phyloP scores from a whole-genome alignment of 2,888 invertebrate species.

The Argyresthia goedartella region DNA sequence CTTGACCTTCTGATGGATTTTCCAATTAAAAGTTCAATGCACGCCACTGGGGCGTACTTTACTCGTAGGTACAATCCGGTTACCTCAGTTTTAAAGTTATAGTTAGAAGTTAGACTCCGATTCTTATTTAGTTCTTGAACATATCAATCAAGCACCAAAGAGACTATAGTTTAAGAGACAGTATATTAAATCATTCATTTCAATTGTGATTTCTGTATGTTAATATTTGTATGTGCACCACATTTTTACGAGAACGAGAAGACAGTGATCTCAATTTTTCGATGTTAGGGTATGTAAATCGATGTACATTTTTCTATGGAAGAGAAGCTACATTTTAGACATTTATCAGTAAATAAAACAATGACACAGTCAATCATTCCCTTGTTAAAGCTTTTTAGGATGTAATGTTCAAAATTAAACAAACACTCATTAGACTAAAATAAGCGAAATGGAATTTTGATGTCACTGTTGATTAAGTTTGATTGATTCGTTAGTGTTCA shows the following conservation, averaged over 20 bases:
- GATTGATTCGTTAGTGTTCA: conserved; percentile 26
- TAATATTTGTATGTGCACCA: conserved; percentile 33
- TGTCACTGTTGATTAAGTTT: conserved; percentile 38
- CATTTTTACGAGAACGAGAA: conserved; percentile 25
- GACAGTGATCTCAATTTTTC: conserved; percentile 35
- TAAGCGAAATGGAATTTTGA: conserved; percentile 32
- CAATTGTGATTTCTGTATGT: conserved; percentile 33
- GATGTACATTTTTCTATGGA: conserved; percentile 35
- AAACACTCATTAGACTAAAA: conserved; percentile 22
- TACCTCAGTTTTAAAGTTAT: conserved; percentile 61
- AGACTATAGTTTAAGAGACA: conserved; percentile 56
- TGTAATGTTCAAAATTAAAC: conserved; percentile 42
- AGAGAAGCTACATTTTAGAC: conserved; percentile 22
- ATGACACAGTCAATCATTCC: conserved; percentile 29
- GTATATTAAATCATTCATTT: conserved; percentile 46
- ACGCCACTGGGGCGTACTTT: no score
- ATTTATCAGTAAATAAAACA: conserved; percentile 22
- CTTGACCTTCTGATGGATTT: no score
- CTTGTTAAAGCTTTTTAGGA: conserved; percentile 50
- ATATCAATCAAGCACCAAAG: conserved; percentile 70
- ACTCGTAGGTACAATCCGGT: conserved; percentile 57
- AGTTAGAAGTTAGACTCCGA: conserved; percentile 54
- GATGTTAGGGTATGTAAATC: conserved; percentile 24
- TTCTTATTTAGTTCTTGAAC: conserved; percentile 57
- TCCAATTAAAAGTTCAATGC: no score